These are phyloP conservation scores for Sapayoa aenigma DNA, from an alignment of 2,113 vertebrate genomes.

Conservation along the genomic window DNA sequence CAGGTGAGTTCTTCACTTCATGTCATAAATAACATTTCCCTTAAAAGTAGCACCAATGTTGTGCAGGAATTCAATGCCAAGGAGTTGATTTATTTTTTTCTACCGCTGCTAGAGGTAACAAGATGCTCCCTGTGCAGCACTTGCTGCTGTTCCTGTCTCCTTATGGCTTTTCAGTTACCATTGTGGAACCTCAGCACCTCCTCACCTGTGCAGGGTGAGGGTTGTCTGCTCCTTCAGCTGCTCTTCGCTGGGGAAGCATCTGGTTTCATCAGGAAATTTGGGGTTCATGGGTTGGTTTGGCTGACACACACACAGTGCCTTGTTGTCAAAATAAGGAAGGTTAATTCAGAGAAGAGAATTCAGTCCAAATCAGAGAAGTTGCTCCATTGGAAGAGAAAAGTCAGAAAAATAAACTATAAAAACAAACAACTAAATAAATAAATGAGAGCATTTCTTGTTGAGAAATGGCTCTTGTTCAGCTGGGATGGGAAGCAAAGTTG, in stretches of 20 bases:
- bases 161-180: accelerated
- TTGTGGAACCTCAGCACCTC: too few species aligned
- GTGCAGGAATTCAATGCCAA: background rate
- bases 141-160: background rate
- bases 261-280: background rate
- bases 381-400: background rate
- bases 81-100: background rate
- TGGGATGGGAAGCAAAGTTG: background rate
- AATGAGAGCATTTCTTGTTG: background rate
- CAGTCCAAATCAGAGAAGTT: background rate
- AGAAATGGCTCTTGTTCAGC: background rate
- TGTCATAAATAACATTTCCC: background rate
- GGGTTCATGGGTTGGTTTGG: background rate
- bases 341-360: background rate
- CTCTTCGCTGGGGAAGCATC: background rate
- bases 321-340: background rate
- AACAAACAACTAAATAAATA: background rate
- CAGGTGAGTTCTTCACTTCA: accelerated
- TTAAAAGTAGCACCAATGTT: accelerated
- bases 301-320: background rate
- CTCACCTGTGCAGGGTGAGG: too few species aligned
- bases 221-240: too few species aligned
- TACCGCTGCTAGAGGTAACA: background rate
- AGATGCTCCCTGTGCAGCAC: accelerated
- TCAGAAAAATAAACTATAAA: background rate